Conservation (phyloP, 2,797 vertebrate species). For the Cottoperca gobio region DNA sequence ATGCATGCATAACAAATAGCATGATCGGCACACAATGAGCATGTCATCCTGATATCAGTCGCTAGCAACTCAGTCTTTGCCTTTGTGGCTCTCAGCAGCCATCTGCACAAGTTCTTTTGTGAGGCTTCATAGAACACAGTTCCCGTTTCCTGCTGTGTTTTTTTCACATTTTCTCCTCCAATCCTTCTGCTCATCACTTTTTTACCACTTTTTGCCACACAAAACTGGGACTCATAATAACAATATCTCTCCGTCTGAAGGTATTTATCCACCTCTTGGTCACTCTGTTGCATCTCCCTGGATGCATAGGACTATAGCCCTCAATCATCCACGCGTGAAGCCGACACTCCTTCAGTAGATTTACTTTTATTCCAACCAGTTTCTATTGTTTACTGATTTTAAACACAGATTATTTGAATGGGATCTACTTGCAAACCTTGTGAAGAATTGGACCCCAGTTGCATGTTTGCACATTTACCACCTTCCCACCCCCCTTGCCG, state of each 20-base stretch:
- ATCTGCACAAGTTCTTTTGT: conserved; percentile 71
- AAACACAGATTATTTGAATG: neutral
- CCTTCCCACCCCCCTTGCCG: neutral
- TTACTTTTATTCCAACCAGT: neutral
- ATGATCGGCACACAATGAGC: conserved; percentile 64
- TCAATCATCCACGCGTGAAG: conserved; percentile 7
- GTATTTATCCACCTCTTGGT: neutral
- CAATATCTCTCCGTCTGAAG: conserved; percentile 3
- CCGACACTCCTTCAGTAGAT: neutral
- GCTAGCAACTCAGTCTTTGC: conserved; percentile 44
- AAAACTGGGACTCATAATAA: conserved; percentile 18
- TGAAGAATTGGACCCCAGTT: conserved; percentile 10
- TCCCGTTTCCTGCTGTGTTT: conserved; percentile 69
- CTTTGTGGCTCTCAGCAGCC: conserved; percentile 71
- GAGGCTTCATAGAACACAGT: conserved; percentile 55
- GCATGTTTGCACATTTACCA: neutral
- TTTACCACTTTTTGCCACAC: conserved; percentile 34
- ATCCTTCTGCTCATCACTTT: conserved; percentile 67
- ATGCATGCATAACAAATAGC: conserved; percentile 68
- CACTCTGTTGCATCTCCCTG: neutral
- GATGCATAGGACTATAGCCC: neutral
- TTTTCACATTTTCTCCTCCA: conserved; percentile 69
- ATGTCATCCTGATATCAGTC: conserved; percentile 63
- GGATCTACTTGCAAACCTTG: neutral
- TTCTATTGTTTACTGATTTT: conserved; percentile 23